Evolutionary conservation across 2,888 invertebrate genomes (phyloP), one percentile per base, ranked within the genome.

Genomic region (Morinoia aosen): DNA sequence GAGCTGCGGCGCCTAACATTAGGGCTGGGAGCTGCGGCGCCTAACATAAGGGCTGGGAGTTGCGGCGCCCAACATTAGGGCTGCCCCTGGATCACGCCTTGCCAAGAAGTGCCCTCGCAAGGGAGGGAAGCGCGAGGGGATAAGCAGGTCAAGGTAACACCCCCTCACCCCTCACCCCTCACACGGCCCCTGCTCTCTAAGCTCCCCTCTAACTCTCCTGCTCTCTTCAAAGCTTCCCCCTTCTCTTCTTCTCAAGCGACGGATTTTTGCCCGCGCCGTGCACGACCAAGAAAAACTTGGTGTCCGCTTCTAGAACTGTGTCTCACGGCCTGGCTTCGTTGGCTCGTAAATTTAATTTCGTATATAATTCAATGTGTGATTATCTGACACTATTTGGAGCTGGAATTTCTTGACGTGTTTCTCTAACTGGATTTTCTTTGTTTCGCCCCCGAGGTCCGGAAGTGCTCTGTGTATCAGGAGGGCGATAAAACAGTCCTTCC

Each of bases 141-240:
- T 76, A 76, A 76, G 76, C 76, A 76, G 76, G 76, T 76, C 76
- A 76, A 76, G 76, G 76, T 76, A 76, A 76, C 76, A 12, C 76
- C 76, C 33, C 3, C 76, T 14, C 76, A 10, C 76, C 76, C 76
- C 33, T 25, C 76, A 76, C 76, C 76, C 76, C 76, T 76, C 76
- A 7, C 8, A 76, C 61, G 16, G 76, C 48, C 48, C 48, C 76
- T 76, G 76, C 76, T 76, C 76, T 76, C 76, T 76, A 33, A 76
- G 19, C 76, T 7, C 33, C 76, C 25, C 76, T 76, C 76, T 2
- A 48, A 48, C 48, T 48, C 5, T 33, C 76, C 76, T 10, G 16
- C 33, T 76, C 76, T 76, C 76, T 76, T 76, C 25, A 19, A 76
- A 76, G 76, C 76, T 76, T 76, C 76, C 76, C 16, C 25, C 25